These are phyloP conservation scores for Tinamus guttatus DNA, from an alignment of 2,113 vertebrate species.

Conservation along the genomic window DNA sequence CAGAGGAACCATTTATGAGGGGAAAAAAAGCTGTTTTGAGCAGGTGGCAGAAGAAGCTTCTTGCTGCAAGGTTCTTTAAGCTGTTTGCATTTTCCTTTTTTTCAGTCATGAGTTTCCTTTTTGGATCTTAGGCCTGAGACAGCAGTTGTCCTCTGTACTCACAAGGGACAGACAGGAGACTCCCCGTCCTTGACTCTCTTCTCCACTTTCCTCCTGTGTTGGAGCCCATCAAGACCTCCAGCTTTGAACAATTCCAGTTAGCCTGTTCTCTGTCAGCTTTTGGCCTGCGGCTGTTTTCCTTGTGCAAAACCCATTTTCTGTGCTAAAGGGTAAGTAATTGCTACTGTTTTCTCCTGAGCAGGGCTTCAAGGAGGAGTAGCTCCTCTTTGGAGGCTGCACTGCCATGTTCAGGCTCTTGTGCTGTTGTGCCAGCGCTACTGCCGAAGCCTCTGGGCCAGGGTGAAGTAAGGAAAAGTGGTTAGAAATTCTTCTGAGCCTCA, in stretches of 20 bases:
- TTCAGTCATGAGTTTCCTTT: neutral
- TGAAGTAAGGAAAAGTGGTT: neutral
- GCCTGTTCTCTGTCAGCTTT: neutral
- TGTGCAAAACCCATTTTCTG: neutral
- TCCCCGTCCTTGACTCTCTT: neutral
- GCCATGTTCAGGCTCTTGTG: neutral
- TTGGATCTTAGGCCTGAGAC: neutral
- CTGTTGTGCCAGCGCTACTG: neutral
- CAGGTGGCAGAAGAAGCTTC: neutral
- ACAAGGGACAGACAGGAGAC: neutral
- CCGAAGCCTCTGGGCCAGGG: neutral
- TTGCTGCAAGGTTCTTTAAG: neutral
- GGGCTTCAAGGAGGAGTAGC: neutral
- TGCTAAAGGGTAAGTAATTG: neutral
- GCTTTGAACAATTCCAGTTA: neutral
- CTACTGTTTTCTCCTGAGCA: neutral
- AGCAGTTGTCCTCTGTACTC: neutral
- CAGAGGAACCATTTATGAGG: neutral
- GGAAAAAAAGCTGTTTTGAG: neutral
- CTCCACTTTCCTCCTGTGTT: neutral
- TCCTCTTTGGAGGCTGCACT: conserved; percentile 9
- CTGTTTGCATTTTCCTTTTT: neutral
- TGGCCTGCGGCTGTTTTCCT: neutral
- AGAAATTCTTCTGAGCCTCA: neutral
- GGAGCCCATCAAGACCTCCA: neutral